phyloP scores from a whole-genome alignment of 1,140 invertebrate genomes.

The Apis cerana region DNA sequence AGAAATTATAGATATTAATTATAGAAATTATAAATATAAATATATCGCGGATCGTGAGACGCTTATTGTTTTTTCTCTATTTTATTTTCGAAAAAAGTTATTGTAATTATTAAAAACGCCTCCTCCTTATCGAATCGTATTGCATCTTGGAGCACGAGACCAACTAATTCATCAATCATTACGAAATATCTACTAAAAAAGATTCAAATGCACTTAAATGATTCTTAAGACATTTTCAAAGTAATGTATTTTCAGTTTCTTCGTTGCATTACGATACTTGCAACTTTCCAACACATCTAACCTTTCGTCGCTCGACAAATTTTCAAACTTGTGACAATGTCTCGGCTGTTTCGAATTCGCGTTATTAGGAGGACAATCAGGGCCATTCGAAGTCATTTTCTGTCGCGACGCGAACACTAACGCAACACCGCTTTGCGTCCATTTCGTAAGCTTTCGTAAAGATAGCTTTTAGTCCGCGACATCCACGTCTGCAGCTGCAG shows the following conservation, averaged over 20 bases:
- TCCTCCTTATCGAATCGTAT: too few species aligned
- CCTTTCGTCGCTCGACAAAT: not conserved
- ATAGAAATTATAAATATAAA: too few species aligned
- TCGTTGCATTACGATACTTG: not conserved
- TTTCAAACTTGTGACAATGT: not conserved
- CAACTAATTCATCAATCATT: too few species aligned
- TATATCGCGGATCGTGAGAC: too few species aligned
- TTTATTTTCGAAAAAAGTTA: too few species aligned
- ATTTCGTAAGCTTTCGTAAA: constrained; percentile 59
- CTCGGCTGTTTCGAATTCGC: constrained; percentile 4
- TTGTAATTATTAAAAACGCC: too few species aligned
- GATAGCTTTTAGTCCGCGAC: constrained; percentile 63
- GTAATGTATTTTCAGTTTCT: not conserved
- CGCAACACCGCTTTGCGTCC: constrained; percentile 49
- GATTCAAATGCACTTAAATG: not conserved
- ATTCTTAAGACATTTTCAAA: not conserved
- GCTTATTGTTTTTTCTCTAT: too few species aligned
- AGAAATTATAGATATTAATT: too few species aligned
- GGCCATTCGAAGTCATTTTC: constrained; percentile 49
- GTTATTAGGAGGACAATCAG: constrained; percentile 46
- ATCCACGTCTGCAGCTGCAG: constrained; percentile 26
- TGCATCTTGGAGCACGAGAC: too few species aligned
- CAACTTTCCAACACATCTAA: not conserved
- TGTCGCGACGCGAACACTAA: constrained; percentile 18
- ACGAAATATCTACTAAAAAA: too few species aligned